Evolutionary conservation across 2,797 vertebrate species (phyloP).

Genomic region (Pangasius djambal): DNA sequence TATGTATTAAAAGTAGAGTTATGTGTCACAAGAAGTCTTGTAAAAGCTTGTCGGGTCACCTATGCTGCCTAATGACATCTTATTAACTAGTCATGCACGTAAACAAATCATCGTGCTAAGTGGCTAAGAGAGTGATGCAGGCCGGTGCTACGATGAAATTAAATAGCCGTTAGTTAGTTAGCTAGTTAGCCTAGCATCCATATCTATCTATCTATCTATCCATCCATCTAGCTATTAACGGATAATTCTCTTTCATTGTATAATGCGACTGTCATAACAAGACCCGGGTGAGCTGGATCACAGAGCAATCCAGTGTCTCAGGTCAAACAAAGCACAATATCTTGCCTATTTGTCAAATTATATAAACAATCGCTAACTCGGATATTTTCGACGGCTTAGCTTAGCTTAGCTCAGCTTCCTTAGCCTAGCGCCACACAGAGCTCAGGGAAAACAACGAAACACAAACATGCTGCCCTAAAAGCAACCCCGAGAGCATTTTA

Average conservation of each 20-base stretch:
- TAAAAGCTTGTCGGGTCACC: background rate
- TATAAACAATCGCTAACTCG: background rate
- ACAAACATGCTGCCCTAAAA: conserved; percentile 33
- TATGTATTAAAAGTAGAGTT: too few relatives aligned
- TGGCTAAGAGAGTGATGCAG: background rate
- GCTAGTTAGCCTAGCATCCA: conserved; percentile 12
- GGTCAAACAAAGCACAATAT: background rate
- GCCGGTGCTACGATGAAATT: background rate
- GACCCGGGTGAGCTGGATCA: background rate
- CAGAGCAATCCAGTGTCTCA: background rate
- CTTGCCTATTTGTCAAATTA: background rate
- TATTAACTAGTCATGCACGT: background rate
- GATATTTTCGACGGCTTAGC: background rate
- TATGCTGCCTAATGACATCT: background rate
- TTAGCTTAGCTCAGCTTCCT: conserved; percentile 28
- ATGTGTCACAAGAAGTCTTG: too few relatives aligned
- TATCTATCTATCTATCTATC: background rate
- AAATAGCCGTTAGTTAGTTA: conserved; percentile 10
- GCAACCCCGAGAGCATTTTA: background rate
- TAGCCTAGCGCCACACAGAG: conserved; percentile 11
- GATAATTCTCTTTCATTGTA: background rate
- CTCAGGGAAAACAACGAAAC: conserved; percentile 21
- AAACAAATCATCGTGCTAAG: conserved; percentile 21
- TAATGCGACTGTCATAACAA: background rate
- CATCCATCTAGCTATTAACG: background rate